Conservation (phyloP, 1,140 invertebrate genomes). For the Drosophila nannoptera region DNA sequence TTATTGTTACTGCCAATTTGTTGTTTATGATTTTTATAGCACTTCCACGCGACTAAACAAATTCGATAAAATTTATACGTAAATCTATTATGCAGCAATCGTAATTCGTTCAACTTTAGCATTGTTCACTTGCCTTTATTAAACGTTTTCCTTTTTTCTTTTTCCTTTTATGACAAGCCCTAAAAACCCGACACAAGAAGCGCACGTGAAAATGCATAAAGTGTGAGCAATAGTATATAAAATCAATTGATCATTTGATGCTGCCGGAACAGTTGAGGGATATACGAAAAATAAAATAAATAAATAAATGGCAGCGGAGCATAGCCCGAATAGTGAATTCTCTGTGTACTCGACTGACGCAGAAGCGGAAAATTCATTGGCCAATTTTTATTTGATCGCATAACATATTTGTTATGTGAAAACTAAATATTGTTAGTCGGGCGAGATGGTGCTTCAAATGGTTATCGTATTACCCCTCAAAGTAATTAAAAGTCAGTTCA, state of each 20-base stretch:
- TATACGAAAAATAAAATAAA: too few species aligned
- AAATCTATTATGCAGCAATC: constrained; percentile 50
- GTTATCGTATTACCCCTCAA: neutral
- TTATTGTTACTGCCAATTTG: constrained; percentile 36
- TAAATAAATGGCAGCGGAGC: too few species aligned
- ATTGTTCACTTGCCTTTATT: constrained; percentile 53
- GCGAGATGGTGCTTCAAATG: too few species aligned
- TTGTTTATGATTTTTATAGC: constrained; percentile 69
- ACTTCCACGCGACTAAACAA: constrained; percentile 70
- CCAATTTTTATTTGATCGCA: too few species aligned
- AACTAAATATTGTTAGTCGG: too few species aligned
- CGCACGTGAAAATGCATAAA: constrained; percentile 17
- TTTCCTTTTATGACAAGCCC: constrained; percentile 7
- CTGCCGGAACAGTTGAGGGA: too few species aligned
- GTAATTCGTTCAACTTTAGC: constrained; percentile 21
- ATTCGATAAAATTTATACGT: constrained; percentile 55
- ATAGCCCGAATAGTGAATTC: too few species aligned
- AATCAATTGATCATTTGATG: constrained; percentile 14
- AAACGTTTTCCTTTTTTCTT: constrained; percentile 1
- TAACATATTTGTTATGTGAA: too few species aligned
- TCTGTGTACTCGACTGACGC: too few species aligned
- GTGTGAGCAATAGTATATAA: neutral
- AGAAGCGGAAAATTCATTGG: too few species aligned
- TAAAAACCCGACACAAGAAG: neutral
- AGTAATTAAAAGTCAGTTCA: neutral